Evolutionary conservation across 2,113 vertebrate species (phyloP), one percentile per base, ranked within the genome.

Genomic region (Lepus americanus): DNA sequence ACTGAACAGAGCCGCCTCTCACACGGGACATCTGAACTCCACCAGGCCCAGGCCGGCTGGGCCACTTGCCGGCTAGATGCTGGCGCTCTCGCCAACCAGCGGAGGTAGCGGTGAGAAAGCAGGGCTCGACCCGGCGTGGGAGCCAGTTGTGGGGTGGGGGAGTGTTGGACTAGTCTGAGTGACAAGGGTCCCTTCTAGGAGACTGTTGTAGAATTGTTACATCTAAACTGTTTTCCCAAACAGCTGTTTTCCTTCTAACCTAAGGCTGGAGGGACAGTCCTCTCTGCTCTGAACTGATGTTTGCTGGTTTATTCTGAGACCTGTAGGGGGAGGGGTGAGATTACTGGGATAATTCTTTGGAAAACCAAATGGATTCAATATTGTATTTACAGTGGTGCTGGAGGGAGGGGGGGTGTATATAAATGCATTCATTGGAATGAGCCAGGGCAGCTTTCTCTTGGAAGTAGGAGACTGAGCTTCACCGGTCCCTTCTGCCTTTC

Each of bases 271-370:
- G 23, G 72, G 44, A 80, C 55, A 64, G 72, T n/a, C 89, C 81
- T n/a, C 88, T 94, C 6, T 61, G 27, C 90, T 79, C 7, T 69
- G 59, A 94, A 36, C 91, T 82, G 12, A 5, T 93, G 36, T 51
- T 90, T 95, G 59, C 39, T 70, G 31, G 31, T 36, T 76, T 85
- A 63, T 87, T 87, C 5, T 51, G 87, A 39, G 63, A 36, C 39
- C 55, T 59, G 49, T 5, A 23, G 9, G 25, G 51, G 22, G 12
- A 33, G 19, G 5, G 14, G 23, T 9, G 53, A 25, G 14, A 82
- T 76, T 70, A 64, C 7, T 10, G 5, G 33, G 72, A 27, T 61
- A 31, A 64, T 72, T 73, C 6, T 92, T 85, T 66, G 0, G 29
- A 53, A 73, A 89, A 66, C n/a, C 2, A 82, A 59, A 61, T 85